Percentiles rank a stretch among this genome's conserved stretches.
Evolutionary conservation across 2,888 invertebrate species (phyloP).

Genomic region (Thumatha senex): DNA sequence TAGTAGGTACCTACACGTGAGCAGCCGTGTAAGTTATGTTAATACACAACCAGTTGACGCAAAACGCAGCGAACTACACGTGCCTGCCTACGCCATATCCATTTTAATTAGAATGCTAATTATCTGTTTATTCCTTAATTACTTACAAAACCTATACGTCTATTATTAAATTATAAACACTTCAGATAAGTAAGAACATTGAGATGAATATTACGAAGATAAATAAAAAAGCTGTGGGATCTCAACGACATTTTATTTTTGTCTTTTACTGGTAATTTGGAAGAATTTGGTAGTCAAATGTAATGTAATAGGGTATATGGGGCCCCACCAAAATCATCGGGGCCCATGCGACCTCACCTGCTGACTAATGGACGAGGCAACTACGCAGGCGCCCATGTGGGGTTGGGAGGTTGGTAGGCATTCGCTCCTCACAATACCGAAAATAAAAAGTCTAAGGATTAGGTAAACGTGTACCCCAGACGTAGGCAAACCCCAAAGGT

Average conservation of each 20-base stretch:
- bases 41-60: constrained; percentile 28
- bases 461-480: too few relatives aligned
- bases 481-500: too few relatives aligned
- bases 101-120: constrained; percentile 15
- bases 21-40: constrained; percentile 27
- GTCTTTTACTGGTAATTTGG: too few relatives aligned
- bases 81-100: constrained; percentile 17
- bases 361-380: too few relatives aligned
- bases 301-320: too few relatives aligned
- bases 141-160: constrained; percentile 1
- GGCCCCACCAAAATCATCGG: too few relatives aligned
- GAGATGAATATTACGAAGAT: constrained; percentile 12
- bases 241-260: background rate
- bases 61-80: constrained; percentile 25
- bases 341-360: too few relatives aligned
- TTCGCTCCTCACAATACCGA: too few relatives aligned
- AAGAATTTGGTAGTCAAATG: too few relatives aligned
- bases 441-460: too few relatives aligned
- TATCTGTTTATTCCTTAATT: constrained; percentile 12
- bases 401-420: too few relatives aligned
- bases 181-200: constrained; percentile 10
- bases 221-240: constrained; percentile 24
- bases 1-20: constrained; percentile 39
- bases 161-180: constrained; percentile 4
- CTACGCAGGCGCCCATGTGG: too few relatives aligned